phyloP scores from a whole-genome alignment of 1,140 invertebrate genomes.

The Calephelis nemesis region DNA sequence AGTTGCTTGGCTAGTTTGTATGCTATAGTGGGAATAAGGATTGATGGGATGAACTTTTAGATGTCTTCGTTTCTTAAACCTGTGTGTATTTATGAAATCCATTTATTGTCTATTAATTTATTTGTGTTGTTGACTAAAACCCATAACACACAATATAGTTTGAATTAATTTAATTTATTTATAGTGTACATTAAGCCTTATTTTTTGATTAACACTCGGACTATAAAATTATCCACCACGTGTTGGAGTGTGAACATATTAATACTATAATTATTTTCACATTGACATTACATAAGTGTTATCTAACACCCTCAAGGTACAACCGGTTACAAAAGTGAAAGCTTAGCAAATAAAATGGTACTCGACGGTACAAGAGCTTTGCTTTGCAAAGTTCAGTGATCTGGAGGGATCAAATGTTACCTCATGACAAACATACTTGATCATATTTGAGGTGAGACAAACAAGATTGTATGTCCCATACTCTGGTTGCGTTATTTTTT shows the following conservation, averaged over 20 bases:
- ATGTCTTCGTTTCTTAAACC: too few relatives aligned
- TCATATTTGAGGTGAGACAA: background rate
- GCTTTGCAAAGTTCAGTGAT: conserved; percentile 6
- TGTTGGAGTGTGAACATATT: background rate
- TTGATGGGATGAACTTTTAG: too few relatives aligned
- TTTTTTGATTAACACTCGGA: background rate
- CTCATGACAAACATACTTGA: background rate
- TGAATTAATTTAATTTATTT: too few relatives aligned
- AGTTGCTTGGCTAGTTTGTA: too few relatives aligned
- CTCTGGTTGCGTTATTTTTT: too few relatives aligned
- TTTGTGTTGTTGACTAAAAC: background rate
- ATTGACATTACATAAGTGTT: background rate
- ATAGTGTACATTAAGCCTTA: background rate
- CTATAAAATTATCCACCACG: background rate
- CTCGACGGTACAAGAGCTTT: conserved; percentile 7
- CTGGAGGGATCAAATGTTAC: background rate
- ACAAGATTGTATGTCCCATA: background rate
- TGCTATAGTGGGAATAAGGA: too few relatives aligned
- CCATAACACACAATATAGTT: too few relatives aligned
- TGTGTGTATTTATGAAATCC: background rate
- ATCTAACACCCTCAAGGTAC: conserved; percentile 5
- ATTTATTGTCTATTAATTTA: background rate
- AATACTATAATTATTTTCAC: conserved; percentile 10
- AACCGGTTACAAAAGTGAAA: conserved; percentile 16
- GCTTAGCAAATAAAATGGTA: background rate